These are phyloP conservation scores for Boloria euphrosyne DNA, from an alignment of 2,888 invertebrate species.

Conservation along the genomic window DNA sequence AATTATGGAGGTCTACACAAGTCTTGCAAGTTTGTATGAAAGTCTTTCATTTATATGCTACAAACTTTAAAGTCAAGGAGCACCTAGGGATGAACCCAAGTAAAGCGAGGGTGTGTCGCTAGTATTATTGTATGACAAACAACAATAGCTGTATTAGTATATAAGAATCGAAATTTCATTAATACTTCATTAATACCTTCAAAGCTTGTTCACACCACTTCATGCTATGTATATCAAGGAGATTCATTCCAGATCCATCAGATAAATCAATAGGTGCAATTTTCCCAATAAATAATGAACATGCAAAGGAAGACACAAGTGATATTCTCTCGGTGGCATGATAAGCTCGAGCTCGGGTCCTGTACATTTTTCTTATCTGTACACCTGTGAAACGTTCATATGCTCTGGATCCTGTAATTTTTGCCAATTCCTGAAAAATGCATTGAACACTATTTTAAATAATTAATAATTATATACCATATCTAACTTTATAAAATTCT, in stretches of 20 bases:
- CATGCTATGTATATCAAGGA: slow-evolving; percentile 90
- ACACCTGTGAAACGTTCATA: slow-evolving; percentile 96
- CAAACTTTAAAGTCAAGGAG: too few species aligned
- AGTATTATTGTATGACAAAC: too few species aligned
- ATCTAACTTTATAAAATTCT: too few species aligned
- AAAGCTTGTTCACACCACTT: slow-evolving; percentile 89
- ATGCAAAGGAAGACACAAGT: slow-evolving; percentile 95
- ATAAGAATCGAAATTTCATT: too few species aligned
- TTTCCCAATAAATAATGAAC: slow-evolving; percentile 92
- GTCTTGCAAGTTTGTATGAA: too few species aligned
- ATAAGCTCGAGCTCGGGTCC: slow-evolving; percentile 81
- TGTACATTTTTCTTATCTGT: slow-evolving; percentile 94
- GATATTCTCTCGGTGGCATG: slow-evolving; percentile 91
- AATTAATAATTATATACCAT: too few species aligned
- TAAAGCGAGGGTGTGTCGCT: too few species aligned
- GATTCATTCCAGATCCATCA: slow-evolving; percentile 98
- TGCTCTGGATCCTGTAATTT: slow-evolving; percentile 92
- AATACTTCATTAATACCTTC: slow-evolving; percentile 76
- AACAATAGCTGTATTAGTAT: too few species aligned
- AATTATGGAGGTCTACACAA: too few species aligned
- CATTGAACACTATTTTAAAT: too few species aligned
- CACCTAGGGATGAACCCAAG: too few species aligned
- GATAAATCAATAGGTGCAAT: slow-evolving; percentile 95
- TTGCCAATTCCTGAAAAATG: slow-evolving; percentile 84
- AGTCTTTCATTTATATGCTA: too few species aligned